These are phyloP conservation scores for Germaria angustata DNA, from an alignment of 2,888 invertebrate species.

Conservation along the genomic window DNA sequence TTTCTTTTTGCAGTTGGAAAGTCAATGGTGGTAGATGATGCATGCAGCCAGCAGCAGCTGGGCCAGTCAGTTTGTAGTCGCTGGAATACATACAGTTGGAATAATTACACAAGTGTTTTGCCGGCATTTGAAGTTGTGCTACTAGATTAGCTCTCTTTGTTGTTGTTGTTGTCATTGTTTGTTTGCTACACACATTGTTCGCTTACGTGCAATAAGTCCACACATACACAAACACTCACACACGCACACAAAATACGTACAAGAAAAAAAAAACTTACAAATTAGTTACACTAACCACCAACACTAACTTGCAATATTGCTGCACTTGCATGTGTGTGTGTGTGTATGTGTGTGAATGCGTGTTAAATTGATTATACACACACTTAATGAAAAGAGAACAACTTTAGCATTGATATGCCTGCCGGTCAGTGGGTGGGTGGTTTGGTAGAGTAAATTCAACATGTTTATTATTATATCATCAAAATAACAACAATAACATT, in stretches of 20 bases:
- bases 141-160: not conserved
- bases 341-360: not conserved
- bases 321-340: not conserved
- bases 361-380: conserved; percentile 42
- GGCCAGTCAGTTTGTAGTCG: not conserved
- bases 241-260: not conserved
- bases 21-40: conserved; percentile 19
- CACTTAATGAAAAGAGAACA: conserved; percentile 39
- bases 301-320: not conserved
- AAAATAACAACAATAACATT: conserved; percentile 36
- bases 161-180: conserved; percentile 21
- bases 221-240: too few species aligned
- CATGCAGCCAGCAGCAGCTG: conserved; percentile 11
- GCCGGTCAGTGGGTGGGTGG: conserved; percentile 33
- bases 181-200: conserved; percentile 21
- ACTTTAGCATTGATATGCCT: conserved; percentile 6
- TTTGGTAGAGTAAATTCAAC: conserved; percentile 13
- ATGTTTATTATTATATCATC: conserved; percentile 62
- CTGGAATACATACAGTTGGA: conserved; percentile 59
- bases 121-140: conserved; percentile 54
- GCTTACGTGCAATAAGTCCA: not conserved
- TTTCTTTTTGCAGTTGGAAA: conserved; percentile 53
- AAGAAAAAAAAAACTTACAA: conserved; percentile 5
- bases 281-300: conserved; percentile 42
- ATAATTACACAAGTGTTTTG: conserved; percentile 65